These are phyloP conservation scores for Autographa pulchrina DNA, from an alignment of 2,888 invertebrate genomes.

Conservation along the genomic window DNA sequence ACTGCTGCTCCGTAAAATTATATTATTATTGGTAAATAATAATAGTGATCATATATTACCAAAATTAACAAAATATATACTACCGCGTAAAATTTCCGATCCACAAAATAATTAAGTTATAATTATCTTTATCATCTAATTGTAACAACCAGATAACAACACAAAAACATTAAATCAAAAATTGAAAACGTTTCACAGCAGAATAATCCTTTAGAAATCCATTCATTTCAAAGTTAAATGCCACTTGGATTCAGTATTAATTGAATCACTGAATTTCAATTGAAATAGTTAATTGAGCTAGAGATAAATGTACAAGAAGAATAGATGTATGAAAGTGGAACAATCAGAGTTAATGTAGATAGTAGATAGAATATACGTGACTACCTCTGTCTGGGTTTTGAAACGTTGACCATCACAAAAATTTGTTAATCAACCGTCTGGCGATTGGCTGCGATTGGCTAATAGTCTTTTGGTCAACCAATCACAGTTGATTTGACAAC, in stretches of 20 bases:
- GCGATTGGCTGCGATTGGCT: too few species aligned
- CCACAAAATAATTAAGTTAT: too few species aligned
- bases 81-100: too few species aligned
- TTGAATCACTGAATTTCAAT: conserved; percentile 48
- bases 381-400: too few species aligned
- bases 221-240: conserved; percentile 25
- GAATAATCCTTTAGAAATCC: not conserved
- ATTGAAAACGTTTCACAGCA: not conserved
- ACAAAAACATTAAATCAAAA: not conserved
- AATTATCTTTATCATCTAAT: not conserved
- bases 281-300: conserved; percentile 43
- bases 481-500: too few species aligned
- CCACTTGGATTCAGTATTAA: conserved; percentile 40
- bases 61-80: too few species aligned
- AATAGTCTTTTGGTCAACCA: too few species aligned
- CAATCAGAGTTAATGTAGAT: not conserved
- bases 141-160: not conserved
- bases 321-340: conserved; percentile 6
- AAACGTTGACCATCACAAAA: too few species aligned
- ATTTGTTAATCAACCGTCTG: too few species aligned
- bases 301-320: conserved; percentile 26
- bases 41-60: too few species aligned
- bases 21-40: too few species aligned
- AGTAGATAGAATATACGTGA: not conserved
- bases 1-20: too few species aligned